Base-by-base conservation (phyloP, 1,140 invertebrate genomes). In the Drosophila tristis region DNA sequence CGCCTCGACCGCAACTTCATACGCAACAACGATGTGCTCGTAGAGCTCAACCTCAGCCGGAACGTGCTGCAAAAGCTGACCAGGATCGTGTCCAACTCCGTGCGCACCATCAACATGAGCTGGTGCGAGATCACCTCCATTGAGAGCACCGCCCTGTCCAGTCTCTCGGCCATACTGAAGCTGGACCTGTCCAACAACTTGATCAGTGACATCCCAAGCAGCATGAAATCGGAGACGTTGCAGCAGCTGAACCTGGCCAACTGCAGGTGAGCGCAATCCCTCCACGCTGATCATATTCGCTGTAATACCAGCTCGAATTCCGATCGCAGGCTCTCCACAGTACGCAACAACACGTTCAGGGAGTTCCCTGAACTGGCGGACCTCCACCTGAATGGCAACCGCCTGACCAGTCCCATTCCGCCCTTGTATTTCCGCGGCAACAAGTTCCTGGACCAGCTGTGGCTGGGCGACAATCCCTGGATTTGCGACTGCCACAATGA, bases 381-480 rank as follows among this genome's bases (percentile, higher is more conserved):
- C 43, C 76, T 96, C n/a, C 93, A 94, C 74, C 91, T 96, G 35
- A 93, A 93, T 89, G 95, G 94, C 53, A 96, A 96, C 80, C 92
- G 95, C 43, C 92, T 96, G 70, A 95, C 94, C 0, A 94, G 93
- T 54, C 93, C 94, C 39, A 93, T 94, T 82, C 91, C 92, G n/a
- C 89, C 91, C 5, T 90, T 89, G n/a, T 93, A 93, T 73, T 96
- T 96, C 79, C 90, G 92, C 0, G 92, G 92, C n/a, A 95, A 96
- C 84, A 81, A 85, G 50, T 93, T 94, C 60, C 77, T 95, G n/a
- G 90, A 93, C 55, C 91, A 90, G 56, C 81, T 96, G 8, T 92
- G 93, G 82, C 72, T 96, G 45, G 92, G 93, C 9, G 95, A 96
- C 56, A 96, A 96, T 92, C 95, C 95, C 62, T 96, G 95, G 95